Conservation (phyloP, 2,797 vertebrate species). For the Pteronotus mesoamericanus region DNA sequence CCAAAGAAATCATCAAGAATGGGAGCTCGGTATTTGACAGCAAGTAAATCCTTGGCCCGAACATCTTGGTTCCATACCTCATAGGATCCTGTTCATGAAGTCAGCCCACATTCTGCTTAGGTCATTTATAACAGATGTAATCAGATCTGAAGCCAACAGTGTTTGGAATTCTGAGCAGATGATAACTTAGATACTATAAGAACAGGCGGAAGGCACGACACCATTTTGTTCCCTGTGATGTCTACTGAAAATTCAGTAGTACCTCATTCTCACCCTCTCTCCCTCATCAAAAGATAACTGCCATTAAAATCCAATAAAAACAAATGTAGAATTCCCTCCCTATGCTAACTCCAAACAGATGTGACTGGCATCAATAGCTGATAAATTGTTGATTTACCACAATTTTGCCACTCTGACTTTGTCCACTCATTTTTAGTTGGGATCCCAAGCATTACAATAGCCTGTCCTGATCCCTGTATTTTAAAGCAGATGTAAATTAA, state of each 20-base stretch:
- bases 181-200: background rate
- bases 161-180: background rate
- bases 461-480: background rate
- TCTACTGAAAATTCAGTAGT: background rate
- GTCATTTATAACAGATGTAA: background rate
- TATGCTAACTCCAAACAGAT: background rate
- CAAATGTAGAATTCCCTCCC: background rate
- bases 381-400: background rate
- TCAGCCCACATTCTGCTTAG: background rate
- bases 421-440: background rate
- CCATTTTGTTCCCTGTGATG: background rate
- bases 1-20: background rate
- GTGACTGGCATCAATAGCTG: background rate
- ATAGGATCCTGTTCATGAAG: background rate
- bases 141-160: background rate
- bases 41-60: background rate
- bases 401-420: background rate
- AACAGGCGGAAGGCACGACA: background rate
- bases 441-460: background rate
- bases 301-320: slow-evolving; percentile 19
- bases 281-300: background rate
- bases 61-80: background rate
- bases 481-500: background rate
- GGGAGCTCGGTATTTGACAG: background rate
- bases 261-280: background rate